phyloP scores from a whole-genome alignment of 1,140 invertebrate genomes.

The Saccostrea glomerata region DNA sequence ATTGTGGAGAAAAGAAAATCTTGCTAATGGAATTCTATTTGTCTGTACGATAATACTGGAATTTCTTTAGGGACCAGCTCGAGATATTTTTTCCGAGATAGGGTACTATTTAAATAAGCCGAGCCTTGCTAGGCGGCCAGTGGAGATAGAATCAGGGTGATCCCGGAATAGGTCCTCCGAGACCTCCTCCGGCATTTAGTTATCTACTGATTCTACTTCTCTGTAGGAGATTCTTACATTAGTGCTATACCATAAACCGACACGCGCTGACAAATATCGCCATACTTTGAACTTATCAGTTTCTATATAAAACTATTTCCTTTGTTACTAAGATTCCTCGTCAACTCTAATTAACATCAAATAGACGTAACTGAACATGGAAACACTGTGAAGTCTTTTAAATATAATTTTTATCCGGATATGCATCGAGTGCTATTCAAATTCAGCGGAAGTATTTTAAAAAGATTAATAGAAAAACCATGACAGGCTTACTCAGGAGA shows the following conservation, averaged over 20 bases:
- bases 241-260: neutral
- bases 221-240: neutral
- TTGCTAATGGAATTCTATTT: slow-evolving; percentile 30
- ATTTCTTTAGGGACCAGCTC: slow-evolving; percentile 17
- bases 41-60: neutral
- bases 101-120: neutral
- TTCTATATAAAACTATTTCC: neutral
- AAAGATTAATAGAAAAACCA: neutral
- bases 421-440: neutral
- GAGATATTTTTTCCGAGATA: slow-evolving; percentile 25
- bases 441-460: neutral
- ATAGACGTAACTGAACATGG: neutral
- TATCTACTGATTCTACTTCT: neutral
- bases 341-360: slow-evolving; percentile 1
- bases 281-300: neutral
- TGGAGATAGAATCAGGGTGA: neutral
- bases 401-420: neutral
- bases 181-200: neutral
- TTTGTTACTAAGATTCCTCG: neutral
- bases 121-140: slow-evolving; percentile 1
- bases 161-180: neutral
- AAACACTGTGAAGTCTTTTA: neutral
- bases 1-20: slow-evolving; percentile 21
- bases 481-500: neutral
- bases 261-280: neutral